These are phyloP conservation scores for Drosophila peninsularis DNA, from an alignment of 2,888 invertebrate genomes.

Conservation along the genomic window DNA sequence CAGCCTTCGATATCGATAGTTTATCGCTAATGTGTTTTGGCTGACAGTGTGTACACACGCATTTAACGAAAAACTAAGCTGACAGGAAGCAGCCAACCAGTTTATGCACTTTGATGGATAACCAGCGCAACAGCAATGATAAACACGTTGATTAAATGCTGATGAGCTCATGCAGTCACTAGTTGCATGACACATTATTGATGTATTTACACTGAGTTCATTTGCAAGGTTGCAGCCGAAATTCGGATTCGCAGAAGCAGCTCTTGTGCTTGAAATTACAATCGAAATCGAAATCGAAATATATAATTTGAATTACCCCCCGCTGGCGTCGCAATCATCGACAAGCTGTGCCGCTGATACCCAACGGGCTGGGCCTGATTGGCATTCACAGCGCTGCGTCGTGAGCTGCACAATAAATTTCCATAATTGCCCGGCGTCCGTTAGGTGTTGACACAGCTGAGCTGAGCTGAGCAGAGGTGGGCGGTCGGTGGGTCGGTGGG, in stretches of 20 bases:
- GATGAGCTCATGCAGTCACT: conserved; percentile 48
- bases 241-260: conserved; percentile 23
- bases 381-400: conserved; percentile 61
- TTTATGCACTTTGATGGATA: conserved; percentile 35
- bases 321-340: not conserved
- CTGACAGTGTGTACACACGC: conserved; percentile 25
- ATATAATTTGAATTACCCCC: not conserved
- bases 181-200: conserved; percentile 21
- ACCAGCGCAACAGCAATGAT: conserved; percentile 18
- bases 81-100: conserved; percentile 28
- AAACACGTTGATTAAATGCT: conserved; percentile 40
- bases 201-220: conserved; percentile 5
- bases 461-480: not conserved
- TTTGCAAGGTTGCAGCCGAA: conserved; percentile 43
- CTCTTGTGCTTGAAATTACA: conserved; percentile 52
- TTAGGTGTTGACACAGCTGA: conserved; percentile 50
- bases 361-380: conserved; percentile 58
- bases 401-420: conserved; percentile 73
- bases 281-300: conserved; percentile 29
- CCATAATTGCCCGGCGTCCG: conserved; percentile 74
- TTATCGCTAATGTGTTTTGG: conserved; percentile 6
- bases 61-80: conserved; percentile 32
- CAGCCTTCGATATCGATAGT: conserved; percentile 31
- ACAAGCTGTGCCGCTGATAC: conserved; percentile 30
- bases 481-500: not conserved